Base-by-base conservation (phyloP, 2,888 invertebrate genomes). In the Gortyna flavago region DNA sequence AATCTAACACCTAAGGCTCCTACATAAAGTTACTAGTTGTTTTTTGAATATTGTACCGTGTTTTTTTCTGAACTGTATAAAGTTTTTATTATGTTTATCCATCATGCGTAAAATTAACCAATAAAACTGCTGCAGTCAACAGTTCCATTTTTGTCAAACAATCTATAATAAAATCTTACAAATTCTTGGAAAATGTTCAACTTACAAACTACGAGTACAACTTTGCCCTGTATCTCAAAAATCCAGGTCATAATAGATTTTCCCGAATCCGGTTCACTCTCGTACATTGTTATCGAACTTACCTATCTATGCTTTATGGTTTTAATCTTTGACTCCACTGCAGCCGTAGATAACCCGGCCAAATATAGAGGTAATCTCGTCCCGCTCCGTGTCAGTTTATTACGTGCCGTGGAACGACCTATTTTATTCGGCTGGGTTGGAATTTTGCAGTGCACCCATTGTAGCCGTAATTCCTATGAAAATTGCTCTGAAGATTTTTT, bases 301-400 rank as follows among this genome's bases (percentile, higher is more conserved):
- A 48, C 79, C 78, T 75, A 84, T 87, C 87, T 87, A 66, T 79
- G 44, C 70, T 81, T 88, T 85, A 85, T 88, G 84, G 79, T 77
- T 84, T 83, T 89, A 88, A 88, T 89, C 89, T 88, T 84, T 89
- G 89, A 44, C 82, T 84, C 84, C 77, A 82, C 91, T 94, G 93
- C 92, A 91, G 87, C 82, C 86, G 85, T 78, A 93, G 96, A 96
- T 96, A 96, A 96, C 95, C 93, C 93, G 91, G 89, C 93, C 93
- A 96, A 96, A 96, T 96, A 95, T 93, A 94, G 94, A 93, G 92
- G 95, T 95, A 95, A 95, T 95, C 95, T 94, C 90, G 85, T 85
- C 90, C 90, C 90, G 90, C 88, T 54, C 61, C 91, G 91, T 92
- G 93, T 92, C 92, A 91, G 90, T 93, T 93, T 92, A 93, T 93